These are phyloP conservation scores for Spialia ferax DNA, from an alignment of 2,888 invertebrate genomes.

Conservation along the genomic window DNA sequence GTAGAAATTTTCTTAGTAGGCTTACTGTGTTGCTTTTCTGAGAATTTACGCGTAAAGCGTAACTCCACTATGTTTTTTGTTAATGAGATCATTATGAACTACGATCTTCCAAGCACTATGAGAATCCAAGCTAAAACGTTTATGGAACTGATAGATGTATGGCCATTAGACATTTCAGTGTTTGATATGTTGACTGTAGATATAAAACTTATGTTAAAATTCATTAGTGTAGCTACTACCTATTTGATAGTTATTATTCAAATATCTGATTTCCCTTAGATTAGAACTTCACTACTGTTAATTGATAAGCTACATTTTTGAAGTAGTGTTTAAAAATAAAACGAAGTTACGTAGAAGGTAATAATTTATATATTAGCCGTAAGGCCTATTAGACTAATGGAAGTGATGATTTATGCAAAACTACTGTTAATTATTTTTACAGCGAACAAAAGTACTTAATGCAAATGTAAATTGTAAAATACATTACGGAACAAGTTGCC, in stretches of 20 bases:
- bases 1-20: slow-evolving; percentile 50
- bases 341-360: no score
- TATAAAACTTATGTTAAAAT: slow-evolving; percentile 69
- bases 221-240: slow-evolving; percentile 70
- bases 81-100: slow-evolving; percentile 70
- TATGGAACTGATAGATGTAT: slow-evolving; percentile 67
- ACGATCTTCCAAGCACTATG: slow-evolving; percentile 62
- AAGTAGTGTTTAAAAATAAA: no score
- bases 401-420: neutral
- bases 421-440: neutral
- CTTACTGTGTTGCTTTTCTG: slow-evolving; percentile 26
- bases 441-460: neutral
- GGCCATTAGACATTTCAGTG: slow-evolving; percentile 55
- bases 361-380: no score
- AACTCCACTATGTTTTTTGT: slow-evolving; percentile 61
- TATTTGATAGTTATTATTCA: slow-evolving; percentile 74
- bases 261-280: slow-evolving; percentile 58
- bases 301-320: no score
- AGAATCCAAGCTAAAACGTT: slow-evolving; percentile 70
- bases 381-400: neutral
- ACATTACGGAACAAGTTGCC: neutral
- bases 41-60: slow-evolving; percentile 54
- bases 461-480: neutral
- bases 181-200: slow-evolving; percentile 73
- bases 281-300: no score